Evolutionary conservation across 2,888 invertebrate genomes (phyloP), one percentile per base, ranked within the genome.

Genomic region (Lymantria dispar): DNA sequence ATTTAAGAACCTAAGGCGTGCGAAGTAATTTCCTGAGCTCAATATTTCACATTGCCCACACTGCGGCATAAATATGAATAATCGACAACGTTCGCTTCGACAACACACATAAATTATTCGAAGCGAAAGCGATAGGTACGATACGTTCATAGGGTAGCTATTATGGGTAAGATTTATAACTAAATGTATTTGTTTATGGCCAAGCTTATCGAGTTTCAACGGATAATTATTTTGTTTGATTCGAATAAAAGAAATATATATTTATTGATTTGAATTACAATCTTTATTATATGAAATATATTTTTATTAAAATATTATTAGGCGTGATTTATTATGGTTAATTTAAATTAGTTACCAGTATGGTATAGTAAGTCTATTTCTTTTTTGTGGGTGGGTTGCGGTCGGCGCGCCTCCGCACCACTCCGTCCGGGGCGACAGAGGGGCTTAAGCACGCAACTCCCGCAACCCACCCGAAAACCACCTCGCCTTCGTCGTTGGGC

Each of bases 31-130:
- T 76, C 76, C 75, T 70, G 62, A 56, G 64, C 65, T 72, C 79
- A 72, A 78, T 80, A 80, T 76, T 76, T 79, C 78, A 77, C 67
- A 60, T 67, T 62, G 70, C 72, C 74, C 75, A 74, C 79, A 75
- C 76, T 71, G 67, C 70, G 67, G 74, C 76, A 80, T 81, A 80
- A 83, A 83, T 83, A 83, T 82, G 83, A 83, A 81, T 83, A 80
- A 83, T 83, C 76, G 77, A 70, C 73, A 68, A 61, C 71, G 69
- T 61, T 74, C 72, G 70, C 69, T 72, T 73, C 78, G 80, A 82
- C 80, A 74, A 70, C 72, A 69, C 55, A 72, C 74, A 78, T 83
- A 80, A 80, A 82, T 83, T 75, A 74, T 62, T 54, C 64, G 73
- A 67, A 62, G 70, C 70, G 67, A 69, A 72, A 79, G 73, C 79